Evolutionary conservation across 2,888 invertebrate species (phyloP), one percentile per base, ranked within the genome.

Genomic region (Diloba caeruleocephala): DNA sequence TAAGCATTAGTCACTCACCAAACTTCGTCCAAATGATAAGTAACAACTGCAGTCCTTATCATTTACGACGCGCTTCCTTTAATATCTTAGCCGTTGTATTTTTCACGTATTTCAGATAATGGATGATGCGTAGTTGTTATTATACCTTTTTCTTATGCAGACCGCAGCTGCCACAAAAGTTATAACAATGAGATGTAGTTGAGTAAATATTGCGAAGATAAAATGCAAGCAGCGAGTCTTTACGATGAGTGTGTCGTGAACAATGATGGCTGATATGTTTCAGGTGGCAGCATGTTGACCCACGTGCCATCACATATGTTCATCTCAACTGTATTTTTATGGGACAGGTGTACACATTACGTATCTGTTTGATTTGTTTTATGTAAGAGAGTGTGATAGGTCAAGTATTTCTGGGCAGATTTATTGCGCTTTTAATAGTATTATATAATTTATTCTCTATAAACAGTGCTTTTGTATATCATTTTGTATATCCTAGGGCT

Each of bases 191-290:
- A 79, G 76, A 76, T 78, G 79, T 75, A 59, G 66, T 69, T 77
- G 79, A 71, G 78, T 85, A 84, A 86, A 85, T 81, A 87, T 78
- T 75, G 74, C 74, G 60, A 71, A 83, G 85, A 84, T 82, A 79
- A 84, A 73, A 74, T 62, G 74, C 62, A 78, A 71, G 77, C 72
- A 72, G 79, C 85, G 78, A 71, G 79, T 74, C 71, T 79, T 62
- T 60, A 67, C 80, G 83, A 86, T 89, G 89, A 90, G 74, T 87
- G 81, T 82, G 50, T 66, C 63, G 55, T 52, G 84, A 88, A 90
- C 89, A 90, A 90, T 89, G 82, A 84, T 82, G 74, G 74, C 74
- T 78, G 82, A 81, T 76, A 75, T 76, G 77, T 71, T 77, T 82
- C 87, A 89, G 88, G 88, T 89, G 89, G 69, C 59, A 65, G 73